Percentiles rank a stretch among this genome's conserved stretches.
These are phyloP conservation scores for Paraescarpia echinospica DNA, from an alignment of 1,140 invertebrate genomes.

Conservation along the genomic window DNA sequence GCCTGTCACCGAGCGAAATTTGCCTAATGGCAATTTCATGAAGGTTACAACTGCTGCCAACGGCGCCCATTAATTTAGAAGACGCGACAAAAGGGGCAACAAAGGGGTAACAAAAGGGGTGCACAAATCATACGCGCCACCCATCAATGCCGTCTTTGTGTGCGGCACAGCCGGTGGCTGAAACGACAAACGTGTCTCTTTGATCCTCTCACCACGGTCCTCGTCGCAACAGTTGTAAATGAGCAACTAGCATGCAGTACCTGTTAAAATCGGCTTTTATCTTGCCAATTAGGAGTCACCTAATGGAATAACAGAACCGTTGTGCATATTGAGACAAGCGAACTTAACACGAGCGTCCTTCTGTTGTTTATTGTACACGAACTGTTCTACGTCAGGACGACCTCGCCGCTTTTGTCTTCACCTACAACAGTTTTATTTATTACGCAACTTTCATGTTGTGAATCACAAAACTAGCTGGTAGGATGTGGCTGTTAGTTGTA, in stretches of 20 bases:
- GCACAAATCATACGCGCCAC: background rate
- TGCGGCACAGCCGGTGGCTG: background rate
- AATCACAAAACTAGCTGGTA: background rate
- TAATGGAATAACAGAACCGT: background rate
- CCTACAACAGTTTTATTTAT: background rate
- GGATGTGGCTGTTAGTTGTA: background rate
- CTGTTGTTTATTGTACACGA: background rate
- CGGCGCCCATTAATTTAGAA: background rate
- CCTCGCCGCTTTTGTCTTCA: background rate
- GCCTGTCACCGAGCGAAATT: conserved; percentile 3
- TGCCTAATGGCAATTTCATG: conserved; percentile 5
- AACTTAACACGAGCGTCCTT: background rate
- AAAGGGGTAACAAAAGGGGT: conserved; percentile 15
- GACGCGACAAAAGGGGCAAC: conserved; percentile 10
- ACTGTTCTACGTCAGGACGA: background rate
- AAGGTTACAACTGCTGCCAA: conserved; percentile 4
- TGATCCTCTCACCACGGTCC: background rate
- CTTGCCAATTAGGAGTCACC: background rate
- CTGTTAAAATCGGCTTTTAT: conserved; percentile 1
- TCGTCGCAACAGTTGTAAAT: background rate
- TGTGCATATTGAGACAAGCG: background rate
- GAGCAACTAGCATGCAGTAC: background rate
- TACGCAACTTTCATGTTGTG: background rate
- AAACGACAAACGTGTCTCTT: background rate
- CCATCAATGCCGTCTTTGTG: conserved; percentile 3